Conservation (phyloP, 2,888 invertebrate genomes). For the Trichopoda pennipes region DNA sequence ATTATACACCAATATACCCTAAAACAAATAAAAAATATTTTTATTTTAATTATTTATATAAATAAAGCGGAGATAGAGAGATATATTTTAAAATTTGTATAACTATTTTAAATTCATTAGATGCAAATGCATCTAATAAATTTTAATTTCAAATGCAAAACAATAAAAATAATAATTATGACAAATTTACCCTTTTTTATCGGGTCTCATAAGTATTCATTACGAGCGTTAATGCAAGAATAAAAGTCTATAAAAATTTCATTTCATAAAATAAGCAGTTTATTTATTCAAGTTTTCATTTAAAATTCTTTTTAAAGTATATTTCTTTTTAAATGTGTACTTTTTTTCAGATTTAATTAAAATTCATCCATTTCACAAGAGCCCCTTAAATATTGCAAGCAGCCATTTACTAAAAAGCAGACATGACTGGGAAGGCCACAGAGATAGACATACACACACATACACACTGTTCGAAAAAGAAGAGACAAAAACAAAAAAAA, state of each 20-base stretch:
- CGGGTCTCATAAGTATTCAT: not conserved
- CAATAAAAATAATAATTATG: no score
- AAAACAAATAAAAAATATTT: no score
- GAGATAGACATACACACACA: conserved; percentile 15
- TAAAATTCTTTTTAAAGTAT: conserved; percentile 5
- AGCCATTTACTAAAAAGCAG: conserved; percentile 7
- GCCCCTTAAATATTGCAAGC: not conserved
- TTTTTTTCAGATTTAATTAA: conserved; percentile 57
- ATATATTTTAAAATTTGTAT: no score
- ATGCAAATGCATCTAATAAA: no score
- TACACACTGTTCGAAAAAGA: not conserved
- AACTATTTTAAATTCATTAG: no score
- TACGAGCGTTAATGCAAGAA: no score
- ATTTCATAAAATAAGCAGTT: conserved; percentile 3
- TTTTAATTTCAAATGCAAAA: no score
- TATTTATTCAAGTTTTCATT: conserved; percentile 25
- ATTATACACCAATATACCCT: no score
- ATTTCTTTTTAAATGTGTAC: conserved; percentile 11
- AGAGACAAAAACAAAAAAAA: not conserved
- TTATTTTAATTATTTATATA: no score
- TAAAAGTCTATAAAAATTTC: not conserved
- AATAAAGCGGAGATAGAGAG: no score
- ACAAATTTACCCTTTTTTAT: not conserved
- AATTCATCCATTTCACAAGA: conserved; percentile 43
- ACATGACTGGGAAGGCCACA: not conserved